Conservation (phyloP, 2,888 invertebrate species). For the Tigriopus californicus region DNA sequence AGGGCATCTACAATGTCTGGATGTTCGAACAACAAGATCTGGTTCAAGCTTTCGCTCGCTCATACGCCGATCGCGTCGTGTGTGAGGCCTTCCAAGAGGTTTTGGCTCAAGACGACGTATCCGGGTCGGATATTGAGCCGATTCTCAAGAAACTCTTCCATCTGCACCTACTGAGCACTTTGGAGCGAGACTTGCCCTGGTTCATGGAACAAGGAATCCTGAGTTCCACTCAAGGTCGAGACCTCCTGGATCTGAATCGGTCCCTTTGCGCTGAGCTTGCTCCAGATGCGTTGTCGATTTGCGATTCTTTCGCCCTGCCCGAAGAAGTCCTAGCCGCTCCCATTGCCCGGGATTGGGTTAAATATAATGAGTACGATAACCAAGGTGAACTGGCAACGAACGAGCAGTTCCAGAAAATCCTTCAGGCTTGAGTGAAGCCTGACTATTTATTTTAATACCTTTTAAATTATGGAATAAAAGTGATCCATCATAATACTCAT, state of each 20-base stretch:
- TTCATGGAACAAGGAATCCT: constrained; percentile 19
- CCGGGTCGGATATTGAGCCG: constrained; percentile 16
- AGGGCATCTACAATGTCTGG: constrained; percentile 20
- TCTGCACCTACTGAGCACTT: constrained; percentile 18
- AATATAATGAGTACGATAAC: constrained; percentile 20
- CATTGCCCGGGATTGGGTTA: constrained; percentile 20
- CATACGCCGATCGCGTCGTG: constrained; percentile 20
- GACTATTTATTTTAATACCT: too few species aligned
- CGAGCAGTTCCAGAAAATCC: constrained; percentile 1
- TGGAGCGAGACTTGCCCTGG: constrained; percentile 18
- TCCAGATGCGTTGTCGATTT: constrained; percentile 18
- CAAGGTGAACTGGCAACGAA: constrained; percentile 20
- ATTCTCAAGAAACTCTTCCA: constrained; percentile 19
- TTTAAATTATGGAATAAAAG: too few species aligned
- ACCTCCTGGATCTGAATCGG: constrained; percentile 15
- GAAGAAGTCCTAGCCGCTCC: constrained; percentile 21
- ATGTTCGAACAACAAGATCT: constrained; percentile 20
- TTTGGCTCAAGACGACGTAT: not conserved
- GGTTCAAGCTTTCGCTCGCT: constrained; percentile 20
- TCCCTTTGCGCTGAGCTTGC: constrained; percentile 19
- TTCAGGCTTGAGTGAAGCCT: too few species aligned
- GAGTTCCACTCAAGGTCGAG: constrained; percentile 4
- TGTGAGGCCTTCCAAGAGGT: constrained; percentile 17
- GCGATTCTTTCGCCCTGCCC: constrained; percentile 21
- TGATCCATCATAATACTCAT: too few species aligned